phyloP scores from a whole-genome alignment of 2,113 vertebrate genomes.

The Benitochromis conjunctus region DNA sequence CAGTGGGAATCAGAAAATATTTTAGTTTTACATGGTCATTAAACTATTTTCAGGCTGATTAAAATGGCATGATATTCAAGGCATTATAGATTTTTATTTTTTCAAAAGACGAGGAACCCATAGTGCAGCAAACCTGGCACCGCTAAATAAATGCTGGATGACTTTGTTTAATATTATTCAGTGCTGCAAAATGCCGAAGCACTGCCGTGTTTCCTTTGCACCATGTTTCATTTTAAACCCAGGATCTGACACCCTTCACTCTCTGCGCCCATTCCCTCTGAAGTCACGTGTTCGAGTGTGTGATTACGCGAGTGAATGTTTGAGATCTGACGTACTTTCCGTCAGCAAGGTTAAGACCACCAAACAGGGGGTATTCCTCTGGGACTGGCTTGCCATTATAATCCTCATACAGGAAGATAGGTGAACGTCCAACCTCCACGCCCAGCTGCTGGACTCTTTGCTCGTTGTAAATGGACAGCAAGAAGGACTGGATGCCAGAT shows the following conservation, averaged over 20 bases:
- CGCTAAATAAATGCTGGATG: neutral
- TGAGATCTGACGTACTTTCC: conserved; percentile 84
- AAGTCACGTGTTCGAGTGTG: neutral
- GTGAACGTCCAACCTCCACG: conserved; percentile 92
- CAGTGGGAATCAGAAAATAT: neutral
- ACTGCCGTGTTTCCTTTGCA: neutral
- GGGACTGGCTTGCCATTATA: conserved; percentile 89
- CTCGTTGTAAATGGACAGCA: conserved; percentile 91
- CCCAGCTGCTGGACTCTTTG: conserved; percentile 93
- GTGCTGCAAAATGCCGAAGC: neutral
- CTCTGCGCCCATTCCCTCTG: neutral
- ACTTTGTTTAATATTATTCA: neutral
- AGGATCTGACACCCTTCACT: neutral
- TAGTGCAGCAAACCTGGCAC: neutral
- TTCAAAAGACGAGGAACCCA: neutral
- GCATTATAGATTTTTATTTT: neutral
- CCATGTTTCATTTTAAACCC: neutral
- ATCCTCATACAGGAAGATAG: conserved; percentile 95
- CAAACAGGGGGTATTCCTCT: conserved; percentile 93
- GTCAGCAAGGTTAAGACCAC: conserved; percentile 88
- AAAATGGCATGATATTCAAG: neutral
- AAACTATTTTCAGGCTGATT: neutral
- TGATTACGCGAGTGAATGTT: neutral
- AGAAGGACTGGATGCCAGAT: conserved; percentile 90
- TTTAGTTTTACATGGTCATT: neutral